Percentiles rank a stretch among this genome's conserved stretches.
phyloP scores from a whole-genome alignment of 2,888 invertebrate genomes.

The Andricus quercusramuli region DNA sequence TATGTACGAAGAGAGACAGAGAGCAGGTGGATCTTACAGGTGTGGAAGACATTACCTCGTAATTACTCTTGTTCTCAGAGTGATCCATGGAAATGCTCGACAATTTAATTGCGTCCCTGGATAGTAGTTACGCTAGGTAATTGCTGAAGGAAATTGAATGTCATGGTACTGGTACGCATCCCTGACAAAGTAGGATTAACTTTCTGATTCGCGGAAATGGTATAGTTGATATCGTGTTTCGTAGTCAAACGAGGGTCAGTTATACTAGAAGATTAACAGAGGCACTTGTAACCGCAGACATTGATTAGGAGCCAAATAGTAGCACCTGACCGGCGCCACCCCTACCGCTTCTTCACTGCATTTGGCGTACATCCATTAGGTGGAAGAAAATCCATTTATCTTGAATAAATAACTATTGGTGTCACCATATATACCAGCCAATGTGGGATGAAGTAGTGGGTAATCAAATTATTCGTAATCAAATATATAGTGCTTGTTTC shows the following conservation, averaged over 20 bases:
- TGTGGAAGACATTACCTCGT: background rate
- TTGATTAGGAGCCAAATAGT: background rate
- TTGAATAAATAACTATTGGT: background rate
- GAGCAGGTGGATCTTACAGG: background rate
- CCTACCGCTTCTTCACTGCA: background rate
- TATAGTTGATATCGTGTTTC: background rate
- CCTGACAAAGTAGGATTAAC: constrained; percentile 10
- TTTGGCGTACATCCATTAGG: background rate
- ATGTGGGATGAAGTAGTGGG: background rate
- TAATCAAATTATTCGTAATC: no score
- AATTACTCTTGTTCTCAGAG: constrained; percentile 26
- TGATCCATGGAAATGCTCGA: constrained; percentile 21
- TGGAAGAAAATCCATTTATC: background rate
- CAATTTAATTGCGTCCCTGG: constrained; percentile 20
- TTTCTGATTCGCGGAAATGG: background rate
- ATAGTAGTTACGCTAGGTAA: constrained; percentile 22
- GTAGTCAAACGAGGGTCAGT: background rate
- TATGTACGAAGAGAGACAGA: background rate
- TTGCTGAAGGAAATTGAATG: constrained; percentile 33
- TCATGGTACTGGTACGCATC: constrained; percentile 13
- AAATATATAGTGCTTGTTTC: no score
- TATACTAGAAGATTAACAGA: background rate
- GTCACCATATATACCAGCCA: background rate
- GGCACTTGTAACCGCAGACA: background rate
- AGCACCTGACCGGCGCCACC: background rate